Evolutionary conservation across 2,113 vertebrate species (phyloP).

Genomic region (Sinocyclocheilus maitianheensis): DNA sequence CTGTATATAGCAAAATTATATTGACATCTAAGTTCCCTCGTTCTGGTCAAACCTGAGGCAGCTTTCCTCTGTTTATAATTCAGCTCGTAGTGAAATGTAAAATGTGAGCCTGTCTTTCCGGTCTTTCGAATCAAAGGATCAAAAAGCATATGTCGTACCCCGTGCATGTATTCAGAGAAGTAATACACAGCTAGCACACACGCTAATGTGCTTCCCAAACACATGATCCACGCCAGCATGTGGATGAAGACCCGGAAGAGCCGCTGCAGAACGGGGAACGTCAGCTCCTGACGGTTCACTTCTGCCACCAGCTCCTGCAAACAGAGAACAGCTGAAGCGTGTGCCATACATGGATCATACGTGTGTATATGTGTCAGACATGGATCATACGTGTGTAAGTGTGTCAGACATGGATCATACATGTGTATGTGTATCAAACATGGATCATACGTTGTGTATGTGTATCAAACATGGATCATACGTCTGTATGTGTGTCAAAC

Average conservation of each 20-base stretch:
- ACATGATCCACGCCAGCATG: slow-evolving; percentile 80
- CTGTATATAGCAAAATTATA: background rate
- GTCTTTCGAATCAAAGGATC: background rate
- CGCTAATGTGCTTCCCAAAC: slow-evolving; percentile 68
- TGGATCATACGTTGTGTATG: background rate
- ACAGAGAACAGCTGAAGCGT: background rate
- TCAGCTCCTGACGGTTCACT: slow-evolving; percentile 49
- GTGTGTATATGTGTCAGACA: too few relatives aligned
- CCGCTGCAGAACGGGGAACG: slow-evolving; percentile 51
- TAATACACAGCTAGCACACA: slow-evolving; percentile 72
- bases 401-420: background rate
- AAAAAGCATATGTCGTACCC: slow-evolving; percentile 61
- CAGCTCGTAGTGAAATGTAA: too few relatives aligned
- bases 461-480: background rate
- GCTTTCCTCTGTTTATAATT: too few relatives aligned
- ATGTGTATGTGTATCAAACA: background rate
- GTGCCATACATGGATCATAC: background rate
- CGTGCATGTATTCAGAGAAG: slow-evolving; percentile 69
- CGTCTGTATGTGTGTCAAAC: too few relatives aligned
- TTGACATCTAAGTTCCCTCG: background rate
- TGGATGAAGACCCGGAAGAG: slow-evolving; percentile 59
- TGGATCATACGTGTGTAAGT: background rate
- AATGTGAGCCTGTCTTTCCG: too few relatives aligned
- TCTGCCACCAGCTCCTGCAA: slow-evolving; percentile 86
- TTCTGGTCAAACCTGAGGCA: background rate